Conservation (phyloP, 1,140 invertebrate genomes). For the Sarcophaga bullata region DNA sequence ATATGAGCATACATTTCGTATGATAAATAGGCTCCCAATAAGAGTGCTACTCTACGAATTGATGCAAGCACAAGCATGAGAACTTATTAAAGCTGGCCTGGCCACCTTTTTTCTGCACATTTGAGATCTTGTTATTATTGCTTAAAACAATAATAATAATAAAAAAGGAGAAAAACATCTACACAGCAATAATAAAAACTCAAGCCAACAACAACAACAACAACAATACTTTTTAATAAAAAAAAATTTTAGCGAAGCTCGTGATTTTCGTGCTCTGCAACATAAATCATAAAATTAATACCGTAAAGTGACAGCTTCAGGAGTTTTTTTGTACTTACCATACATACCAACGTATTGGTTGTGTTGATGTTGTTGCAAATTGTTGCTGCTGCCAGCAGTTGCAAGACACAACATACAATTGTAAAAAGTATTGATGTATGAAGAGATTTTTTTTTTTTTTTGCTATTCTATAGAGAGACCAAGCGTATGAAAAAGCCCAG, state of each 20-base stretch:
- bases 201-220: neutral
- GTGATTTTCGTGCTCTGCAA: conserved; percentile 60
- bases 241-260: conserved; percentile 3
- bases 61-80: too few relatives aligned
- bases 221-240: neutral
- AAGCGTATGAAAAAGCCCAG: neutral
- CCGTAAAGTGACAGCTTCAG: conserved; percentile 59
- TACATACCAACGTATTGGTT: neutral
- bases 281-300: conserved; percentile 66
- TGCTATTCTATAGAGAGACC: neutral
- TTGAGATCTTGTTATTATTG: conserved; percentile 5
- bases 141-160: neutral
- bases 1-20: too few relatives aligned
- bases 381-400: neutral
- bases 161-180: neutral
- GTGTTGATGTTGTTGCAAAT: neutral
- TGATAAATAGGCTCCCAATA: too few relatives aligned
- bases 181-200: neutral
- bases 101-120: conserved; percentile 2
- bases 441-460: neutral
- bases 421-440: neutral
- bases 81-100: neutral
- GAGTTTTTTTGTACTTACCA: conserved; percentile 3
- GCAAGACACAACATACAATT: neutral
- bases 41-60: too few relatives aligned